Evolutionary conservation across 1,140 invertebrate species (phyloP), one percentile per base, ranked within the genome.

Genomic region (Tigriopus japonicus): DNA sequence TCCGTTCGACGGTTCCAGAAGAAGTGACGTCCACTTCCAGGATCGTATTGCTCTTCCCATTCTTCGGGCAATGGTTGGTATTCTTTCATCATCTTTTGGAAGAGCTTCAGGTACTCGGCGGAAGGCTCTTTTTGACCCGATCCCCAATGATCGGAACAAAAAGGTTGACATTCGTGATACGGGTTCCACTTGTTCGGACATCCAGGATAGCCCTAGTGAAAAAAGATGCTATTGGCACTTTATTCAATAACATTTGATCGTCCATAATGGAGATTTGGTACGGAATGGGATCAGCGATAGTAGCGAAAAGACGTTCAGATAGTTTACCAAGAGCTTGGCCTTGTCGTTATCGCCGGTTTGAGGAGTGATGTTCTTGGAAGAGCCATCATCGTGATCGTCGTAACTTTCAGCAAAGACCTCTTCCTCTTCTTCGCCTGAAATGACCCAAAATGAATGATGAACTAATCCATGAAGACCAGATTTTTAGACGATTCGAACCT

Each of bases 151-250:
- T 87, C 84, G 59, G 85, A 81, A 74, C 95, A 98, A 73, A 80
- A 94, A 23, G 80, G 78, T 1, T 79, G 80, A 72, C 95, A 98
- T 63, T 89, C 83, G 70, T 99, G 95, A 71, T 85, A 92, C 62
- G 90, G 84, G 70, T 98, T 98, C 66, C 80, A 86, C 72, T 93
- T 96, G 69, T 98, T 98, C 1, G 95, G 95, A 72, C 95, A 98
- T 5, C 85, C 84, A 65, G 78, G 79, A 65, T 82, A 81, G 35
- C 81, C 80, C 72, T 35, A 9, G 3, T 35, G 28, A 35, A 35
- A 3, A 35, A 9, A 35, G n/a, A n/a, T n/a, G n/a, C n/a, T n/a
- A 43, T 43, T 10, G 15, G 15, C 42, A 12, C 15, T 10, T 12
- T 43, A 12, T 43, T 43, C 42, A 12, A 10, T 15, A 43, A 15